phyloP scores from a whole-genome alignment of 2,797 vertebrate genomes.

The Sebastes ruberrimus region DNA sequence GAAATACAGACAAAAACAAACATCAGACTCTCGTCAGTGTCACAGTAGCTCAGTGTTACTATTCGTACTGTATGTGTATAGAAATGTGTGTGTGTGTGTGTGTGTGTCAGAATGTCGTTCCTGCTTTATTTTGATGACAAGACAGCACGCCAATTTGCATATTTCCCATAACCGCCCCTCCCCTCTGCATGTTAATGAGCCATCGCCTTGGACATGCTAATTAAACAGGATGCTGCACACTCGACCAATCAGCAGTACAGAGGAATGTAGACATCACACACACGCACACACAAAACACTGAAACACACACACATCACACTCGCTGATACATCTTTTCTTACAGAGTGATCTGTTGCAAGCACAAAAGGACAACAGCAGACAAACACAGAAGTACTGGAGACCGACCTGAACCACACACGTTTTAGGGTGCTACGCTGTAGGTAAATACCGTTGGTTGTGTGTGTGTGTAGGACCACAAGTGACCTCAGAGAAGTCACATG shows the following conservation, averaged over 20 bases:
- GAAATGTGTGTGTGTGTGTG: not conserved
- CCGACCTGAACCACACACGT: not conserved
- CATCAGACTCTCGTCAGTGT: not conserved
- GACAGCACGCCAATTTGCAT: conserved; percentile 55
- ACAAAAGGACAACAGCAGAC: not conserved
- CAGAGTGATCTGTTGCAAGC: not conserved
- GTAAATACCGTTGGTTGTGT: not conserved
- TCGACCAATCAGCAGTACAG: conserved; percentile 68
- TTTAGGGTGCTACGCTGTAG: not conserved
- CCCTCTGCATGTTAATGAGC: conserved; percentile 67
- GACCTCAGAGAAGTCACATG: not conserved
- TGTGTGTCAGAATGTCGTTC: conserved; percentile 17
- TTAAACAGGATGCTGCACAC: conserved; percentile 68
- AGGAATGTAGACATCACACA: conserved; percentile 41
- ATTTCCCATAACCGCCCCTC: conserved; percentile 35
- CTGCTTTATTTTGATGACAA: conserved; percentile 42
- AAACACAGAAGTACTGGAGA: no score
- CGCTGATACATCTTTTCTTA: not conserved
- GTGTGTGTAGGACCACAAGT: not conserved
- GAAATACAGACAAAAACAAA: not conserved
- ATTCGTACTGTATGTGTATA: not conserved
- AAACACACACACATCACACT: not conserved
- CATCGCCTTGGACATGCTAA: conserved; percentile 54
- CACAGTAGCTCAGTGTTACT: not conserved
- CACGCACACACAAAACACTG: not conserved